Evolutionary conservation across 2,888 invertebrate species (phyloP).

Genomic region (Hymenopus coronatus): DNA sequence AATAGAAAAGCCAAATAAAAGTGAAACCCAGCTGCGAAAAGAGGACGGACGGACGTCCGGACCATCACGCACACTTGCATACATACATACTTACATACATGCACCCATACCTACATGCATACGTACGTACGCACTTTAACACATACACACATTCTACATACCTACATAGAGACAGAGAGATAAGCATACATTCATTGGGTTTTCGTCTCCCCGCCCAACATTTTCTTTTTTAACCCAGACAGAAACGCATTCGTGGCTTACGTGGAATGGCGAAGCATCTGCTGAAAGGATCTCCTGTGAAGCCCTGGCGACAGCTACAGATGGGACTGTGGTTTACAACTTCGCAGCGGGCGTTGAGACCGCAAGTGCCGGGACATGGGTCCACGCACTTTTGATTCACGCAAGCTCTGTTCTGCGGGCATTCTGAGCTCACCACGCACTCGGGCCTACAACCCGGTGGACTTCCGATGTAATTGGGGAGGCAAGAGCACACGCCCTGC

Average conservation of each 20-base stretch:
- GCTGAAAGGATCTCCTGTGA: constrained; percentile 73
- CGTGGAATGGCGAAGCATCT: constrained; percentile 55
- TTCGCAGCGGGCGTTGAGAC: constrained; percentile 65
- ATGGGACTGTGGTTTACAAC: constrained; percentile 75
- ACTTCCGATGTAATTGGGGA: constrained; percentile 49
- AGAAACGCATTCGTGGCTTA: constrained; percentile 39
- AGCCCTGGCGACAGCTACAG: constrained; percentile 66
- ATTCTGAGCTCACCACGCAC: constrained; percentile 54
- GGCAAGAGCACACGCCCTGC: constrained; percentile 52
- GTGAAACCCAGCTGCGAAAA: constrained; percentile 37
- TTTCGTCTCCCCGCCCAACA: background rate
- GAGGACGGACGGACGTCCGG: constrained; percentile 53
- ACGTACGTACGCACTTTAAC: too few relatives aligned
- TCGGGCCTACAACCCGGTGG: constrained; percentile 54
- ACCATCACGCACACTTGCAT: constrained; percentile 50
- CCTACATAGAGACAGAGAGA: too few relatives aligned
- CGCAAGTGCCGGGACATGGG: constrained; percentile 57
- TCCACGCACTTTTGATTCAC: constrained; percentile 53
- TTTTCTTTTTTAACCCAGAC: background rate
- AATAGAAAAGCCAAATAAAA: background rate
- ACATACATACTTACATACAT: too few relatives aligned
- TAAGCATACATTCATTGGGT: background rate
- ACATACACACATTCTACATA: too few relatives aligned
- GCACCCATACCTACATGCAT: too few relatives aligned
- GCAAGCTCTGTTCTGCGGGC: constrained; percentile 52